Conservation (phyloP, 2,888 invertebrate species). For the Molorchus minor region DNA sequence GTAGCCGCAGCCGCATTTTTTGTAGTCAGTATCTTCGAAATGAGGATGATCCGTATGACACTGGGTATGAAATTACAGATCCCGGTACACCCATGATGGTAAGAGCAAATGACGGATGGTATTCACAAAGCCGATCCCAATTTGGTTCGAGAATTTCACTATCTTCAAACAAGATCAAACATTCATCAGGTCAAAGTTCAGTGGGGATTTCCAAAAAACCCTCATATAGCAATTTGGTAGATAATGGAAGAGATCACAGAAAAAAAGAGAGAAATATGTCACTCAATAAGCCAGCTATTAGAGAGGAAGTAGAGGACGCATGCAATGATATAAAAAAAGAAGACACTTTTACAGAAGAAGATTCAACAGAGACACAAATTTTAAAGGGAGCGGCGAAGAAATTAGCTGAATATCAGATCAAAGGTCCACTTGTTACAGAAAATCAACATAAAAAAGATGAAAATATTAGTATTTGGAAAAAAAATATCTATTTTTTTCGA, state of each 20-base stretch:
- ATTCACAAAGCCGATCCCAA: conserved; percentile 60
- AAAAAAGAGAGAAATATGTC: conserved; percentile 44
- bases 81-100: conserved; percentile 74
- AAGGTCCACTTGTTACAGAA: neutral
- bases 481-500: conserved; percentile 75
- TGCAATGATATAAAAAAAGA: conserved; percentile 22
- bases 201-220: conserved; percentile 61
- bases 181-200: conserved; percentile 47
- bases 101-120: conserved; percentile 71
- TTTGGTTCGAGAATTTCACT: conserved; percentile 57
- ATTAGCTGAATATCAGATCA: conserved; percentile 64
- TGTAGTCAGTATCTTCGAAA: conserved; percentile 74
- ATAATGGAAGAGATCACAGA: conserved; percentile 41
- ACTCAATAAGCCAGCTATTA: conserved; percentile 44
- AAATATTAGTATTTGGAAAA: conserved; percentile 64
- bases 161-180: conserved; percentile 60
- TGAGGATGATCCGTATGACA: conserved; percentile 68
- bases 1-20: conserved; percentile 59
- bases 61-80: conserved; percentile 72
- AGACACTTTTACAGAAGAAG: conserved; percentile 26
- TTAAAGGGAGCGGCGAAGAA: conserved; percentile 67
- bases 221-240: conserved; percentile 51
- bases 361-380: conserved; percentile 66
- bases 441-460: conserved; percentile 7
- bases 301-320: conserved; percentile 46